Evolutionary conservation across 2,888 invertebrate genomes (phyloP).

Genomic region (Drosophila nr. fundita): DNA sequence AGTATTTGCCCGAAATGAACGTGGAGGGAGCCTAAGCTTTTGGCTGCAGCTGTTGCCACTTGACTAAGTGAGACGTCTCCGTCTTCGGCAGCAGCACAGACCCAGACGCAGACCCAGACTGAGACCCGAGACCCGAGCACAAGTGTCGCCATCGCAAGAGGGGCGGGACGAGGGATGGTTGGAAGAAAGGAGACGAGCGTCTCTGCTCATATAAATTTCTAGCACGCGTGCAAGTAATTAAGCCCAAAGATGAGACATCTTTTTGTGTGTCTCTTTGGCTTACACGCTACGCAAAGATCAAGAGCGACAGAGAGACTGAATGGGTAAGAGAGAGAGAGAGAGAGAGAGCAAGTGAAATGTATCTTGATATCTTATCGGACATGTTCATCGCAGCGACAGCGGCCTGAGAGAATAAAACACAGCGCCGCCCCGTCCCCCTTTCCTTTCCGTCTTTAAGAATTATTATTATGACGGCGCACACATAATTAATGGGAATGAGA

Average conservation of each 20-base stretch:
- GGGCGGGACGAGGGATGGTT: neutral
- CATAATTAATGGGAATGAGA: constrained; percentile 50
- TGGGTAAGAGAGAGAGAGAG: constrained; percentile 14
- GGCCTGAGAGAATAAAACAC: constrained; percentile 35
- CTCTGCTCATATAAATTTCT: constrained; percentile 68
- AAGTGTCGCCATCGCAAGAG: constrained; percentile 52
- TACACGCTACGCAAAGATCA: constrained; percentile 33
- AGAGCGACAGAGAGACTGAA: constrained; percentile 25
- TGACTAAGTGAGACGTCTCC: constrained; percentile 55
- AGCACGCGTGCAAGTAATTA: constrained; percentile 82
- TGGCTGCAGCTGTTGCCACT: constrained; percentile 30
- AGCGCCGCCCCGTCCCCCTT: constrained; percentile 11
- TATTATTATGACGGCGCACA: constrained; percentile 61
- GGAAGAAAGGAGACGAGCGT: constrained; percentile 3
- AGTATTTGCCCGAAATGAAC: neutral
- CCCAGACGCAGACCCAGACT: constrained; percentile 29
- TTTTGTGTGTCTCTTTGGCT: constrained; percentile 45
- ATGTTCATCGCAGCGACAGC: constrained; percentile 62
- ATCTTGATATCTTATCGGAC: constrained; percentile 71
- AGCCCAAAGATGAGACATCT: constrained; percentile 76
- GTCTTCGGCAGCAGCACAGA: constrained; percentile 1
- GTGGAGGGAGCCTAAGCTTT: constrained; percentile 15
- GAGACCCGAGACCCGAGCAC: constrained; percentile 29
- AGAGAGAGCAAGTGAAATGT: constrained; percentile 29
- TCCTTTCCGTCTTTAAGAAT: constrained; percentile 41